phyloP scores from a whole-genome alignment of 2,888 invertebrate genomes.

The Drosophila nr. fundita region DNA sequence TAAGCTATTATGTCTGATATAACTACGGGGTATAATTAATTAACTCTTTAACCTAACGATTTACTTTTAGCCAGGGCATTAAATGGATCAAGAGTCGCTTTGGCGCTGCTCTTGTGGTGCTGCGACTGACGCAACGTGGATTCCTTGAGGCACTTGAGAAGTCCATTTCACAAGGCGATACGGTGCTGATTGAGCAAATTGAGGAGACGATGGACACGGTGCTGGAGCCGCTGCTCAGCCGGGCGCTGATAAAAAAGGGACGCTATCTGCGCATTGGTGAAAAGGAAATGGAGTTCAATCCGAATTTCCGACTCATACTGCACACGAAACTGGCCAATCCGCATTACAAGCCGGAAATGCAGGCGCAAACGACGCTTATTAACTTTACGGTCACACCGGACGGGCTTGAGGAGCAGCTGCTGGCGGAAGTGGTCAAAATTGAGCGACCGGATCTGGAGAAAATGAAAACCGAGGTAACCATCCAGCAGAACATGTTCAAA shows the following conservation, averaged over 20 bases:
- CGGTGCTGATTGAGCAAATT: constrained; percentile 95
- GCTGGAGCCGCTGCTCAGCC: constrained; percentile 94
- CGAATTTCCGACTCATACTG: constrained; percentile 92
- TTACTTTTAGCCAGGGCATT: constrained; percentile 89
- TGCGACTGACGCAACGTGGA: constrained; percentile 92
- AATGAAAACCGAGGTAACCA: constrained; percentile 93
- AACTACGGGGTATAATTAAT: neutral
- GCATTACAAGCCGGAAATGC: constrained; percentile 98
- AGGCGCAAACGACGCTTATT: constrained; percentile 97
- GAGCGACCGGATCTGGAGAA: constrained; percentile 96
- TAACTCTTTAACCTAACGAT: neutral
- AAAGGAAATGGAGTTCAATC: constrained; percentile 95
- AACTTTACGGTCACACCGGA: constrained; percentile 98
- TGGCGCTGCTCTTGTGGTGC: constrained; percentile 89
- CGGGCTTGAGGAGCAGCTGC: constrained; percentile 96
- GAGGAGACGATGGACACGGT: constrained; percentile 97
- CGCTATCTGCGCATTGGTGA: constrained; percentile 93
- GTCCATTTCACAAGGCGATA: constrained; percentile 90
- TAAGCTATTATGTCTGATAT: fast-evolving
- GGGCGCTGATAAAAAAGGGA: constrained; percentile 95
- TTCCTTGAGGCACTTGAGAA: constrained; percentile 94
- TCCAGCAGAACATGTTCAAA: constrained; percentile 97
- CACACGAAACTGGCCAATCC: constrained; percentile 98
- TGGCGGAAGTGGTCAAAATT: constrained; percentile 96
- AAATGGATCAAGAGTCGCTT: constrained; percentile 97